Conservation (phyloP, 1,140 invertebrate genomes). For the Patella vulgata region DNA sequence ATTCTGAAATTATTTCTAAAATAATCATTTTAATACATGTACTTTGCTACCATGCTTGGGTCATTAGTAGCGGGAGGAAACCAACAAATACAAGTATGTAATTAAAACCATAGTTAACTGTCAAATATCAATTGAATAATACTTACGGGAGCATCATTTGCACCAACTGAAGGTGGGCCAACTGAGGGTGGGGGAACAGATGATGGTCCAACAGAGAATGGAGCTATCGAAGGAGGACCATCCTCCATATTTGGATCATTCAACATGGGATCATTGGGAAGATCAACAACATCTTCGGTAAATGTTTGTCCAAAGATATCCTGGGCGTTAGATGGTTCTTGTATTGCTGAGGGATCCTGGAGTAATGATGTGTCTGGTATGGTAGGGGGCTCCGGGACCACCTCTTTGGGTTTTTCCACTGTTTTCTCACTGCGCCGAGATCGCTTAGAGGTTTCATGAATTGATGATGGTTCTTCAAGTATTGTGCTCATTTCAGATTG, state of each 20-base stretch:
- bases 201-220: conserved; percentile 50
- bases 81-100: too few species aligned
- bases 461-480: conserved; percentile 38
- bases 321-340: neutral
- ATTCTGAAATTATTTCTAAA: conserved; percentile 2
- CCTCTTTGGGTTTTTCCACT: neutral
- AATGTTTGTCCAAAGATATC: conserved; percentile 11
- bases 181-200: conserved; percentile 45
- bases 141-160: conserved; percentile 40
- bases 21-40: neutral
- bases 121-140: too few species aligned
- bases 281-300: conserved; percentile 11
- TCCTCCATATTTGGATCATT: conserved; percentile 34
- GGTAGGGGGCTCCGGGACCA: conserved; percentile 9
- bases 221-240: conserved; percentile 49
- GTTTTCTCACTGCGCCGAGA: conserved; percentile 14
- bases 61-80: too few species aligned
- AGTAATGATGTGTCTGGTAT: neutral
- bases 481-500: conserved; percentile 48
- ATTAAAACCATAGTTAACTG: too few species aligned
- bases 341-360: neutral
- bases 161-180: conserved; percentile 13
- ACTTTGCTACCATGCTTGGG: too few species aligned
- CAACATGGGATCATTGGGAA: conserved; percentile 30
- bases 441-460: conserved; percentile 17